Percentiles rank a stretch among this genome's conserved stretches.
Evolutionary conservation across 2,797 vertebrate species (phyloP).

Genomic region (Remorina albescens): DNA sequence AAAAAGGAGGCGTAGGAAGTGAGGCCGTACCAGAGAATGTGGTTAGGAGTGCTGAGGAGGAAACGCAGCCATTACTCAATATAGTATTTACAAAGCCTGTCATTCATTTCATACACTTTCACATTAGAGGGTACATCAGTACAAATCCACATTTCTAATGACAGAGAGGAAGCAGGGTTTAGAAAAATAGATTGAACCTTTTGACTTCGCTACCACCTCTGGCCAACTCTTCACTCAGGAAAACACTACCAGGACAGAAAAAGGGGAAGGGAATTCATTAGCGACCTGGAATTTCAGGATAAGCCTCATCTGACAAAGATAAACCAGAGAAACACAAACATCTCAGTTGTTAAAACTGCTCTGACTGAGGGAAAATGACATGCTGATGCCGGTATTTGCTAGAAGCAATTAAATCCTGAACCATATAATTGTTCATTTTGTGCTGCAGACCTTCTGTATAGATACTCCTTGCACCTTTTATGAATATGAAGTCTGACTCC

Average conservation of each 20-base stretch:
- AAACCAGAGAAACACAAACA: constrained; percentile 28
- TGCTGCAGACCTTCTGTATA: constrained; percentile 63
- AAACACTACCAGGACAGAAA: constrained; percentile 46
- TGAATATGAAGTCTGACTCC: constrained; percentile 60
- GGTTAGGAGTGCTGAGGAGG: constrained; percentile 17
- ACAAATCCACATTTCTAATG: not conserved
- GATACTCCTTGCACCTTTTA: constrained; percentile 72
- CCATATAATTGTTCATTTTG: constrained; percentile 51
- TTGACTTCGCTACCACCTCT: constrained; percentile 29
- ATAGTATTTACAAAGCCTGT: constrained; percentile 28
- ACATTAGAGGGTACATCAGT: not conserved
- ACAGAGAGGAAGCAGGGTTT: constrained; percentile 29
- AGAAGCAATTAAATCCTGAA: constrained; percentile 48
- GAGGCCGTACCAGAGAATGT: constrained; percentile 46
- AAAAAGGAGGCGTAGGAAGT: constrained; percentile 23
- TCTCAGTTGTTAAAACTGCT: constrained; percentile 29
- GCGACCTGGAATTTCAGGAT: constrained; percentile 47
- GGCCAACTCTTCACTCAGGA: constrained; percentile 67
- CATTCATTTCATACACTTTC: constrained; percentile 44
- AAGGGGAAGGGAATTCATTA: constrained; percentile 29
- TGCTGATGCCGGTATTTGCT: constrained; percentile 41
- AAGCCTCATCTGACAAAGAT: constrained; percentile 7
- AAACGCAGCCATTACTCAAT: constrained; percentile 20
- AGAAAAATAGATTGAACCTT: constrained; percentile 12
- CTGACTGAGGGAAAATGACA: constrained; percentile 38